Evolutionary conservation across 2,888 invertebrate genomes (phyloP), one percentile per base, ranked within the genome.

Genomic region (Platycheirus rosarum): DNA sequence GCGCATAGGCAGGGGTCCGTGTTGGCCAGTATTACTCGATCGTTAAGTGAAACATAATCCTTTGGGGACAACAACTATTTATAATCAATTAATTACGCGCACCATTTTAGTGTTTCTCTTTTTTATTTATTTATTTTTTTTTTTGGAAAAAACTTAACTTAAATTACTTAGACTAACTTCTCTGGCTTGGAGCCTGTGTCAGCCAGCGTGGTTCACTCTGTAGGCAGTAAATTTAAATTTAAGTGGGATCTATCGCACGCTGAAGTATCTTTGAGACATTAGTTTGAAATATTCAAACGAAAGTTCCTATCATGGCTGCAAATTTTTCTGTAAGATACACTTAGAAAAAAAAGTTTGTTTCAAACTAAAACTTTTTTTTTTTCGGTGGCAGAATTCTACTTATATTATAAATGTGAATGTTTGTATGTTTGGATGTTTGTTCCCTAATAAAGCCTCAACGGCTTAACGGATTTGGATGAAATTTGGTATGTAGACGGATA

Each of bases 61-160:
- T 66, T 80, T 69, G 66, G 69, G 80, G 51, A 77, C 70, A 73
- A 85, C 86, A 87, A 87, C 87, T 87, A 88, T 88, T 88, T 88
- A 82, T 66, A 88, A 88, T 88, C 88, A 88, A 88, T 88, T 88
- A 88, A 88, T 88, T 88, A 88, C 87, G 87, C 86, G 85, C 62
- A 55, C 37, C 49, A 37, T 18, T 29, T 66, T 35, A 23, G 32
- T 18, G 32, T 32, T 44, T 35, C 32, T 20, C 29, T 35, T 5
- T 35, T n/a, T 42, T 65, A 35, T 26, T 37, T 13, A 16, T 13
- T 48, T 13, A 6, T 26, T 20, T 14, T 6, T 4, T 14, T 23
- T 18, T 16, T 13, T 11, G 8, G 32, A 51, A 18, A 14, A 37
- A 13, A 44, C 6, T 14, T 55, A 8, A 55, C 16, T 13, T 9